phyloP scores from a whole-genome alignment of 1,140 invertebrate species.

The Drosophila insularis region DNA sequence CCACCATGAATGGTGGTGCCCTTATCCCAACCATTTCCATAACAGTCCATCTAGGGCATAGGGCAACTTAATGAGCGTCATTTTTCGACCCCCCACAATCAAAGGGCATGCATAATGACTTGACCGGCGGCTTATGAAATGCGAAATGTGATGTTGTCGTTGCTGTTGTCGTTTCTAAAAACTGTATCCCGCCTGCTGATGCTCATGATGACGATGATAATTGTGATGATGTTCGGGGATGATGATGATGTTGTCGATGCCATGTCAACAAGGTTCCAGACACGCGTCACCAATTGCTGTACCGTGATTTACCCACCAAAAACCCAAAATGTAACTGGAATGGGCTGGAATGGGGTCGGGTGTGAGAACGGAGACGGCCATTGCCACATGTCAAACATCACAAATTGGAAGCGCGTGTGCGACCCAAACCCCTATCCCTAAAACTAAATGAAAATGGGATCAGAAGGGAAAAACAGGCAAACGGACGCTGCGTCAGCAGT shows the following conservation, averaged over 20 bases:
- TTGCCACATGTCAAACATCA: constrained; percentile 38
- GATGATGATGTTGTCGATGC: constrained; percentile 45
- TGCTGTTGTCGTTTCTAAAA: constrained; percentile 8
- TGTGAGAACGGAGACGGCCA: constrained; percentile 10
- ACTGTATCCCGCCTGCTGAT: constrained; percentile 30
- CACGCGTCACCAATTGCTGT: constrained; percentile 70
- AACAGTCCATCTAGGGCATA: constrained; percentile 19
- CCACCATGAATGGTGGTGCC: constrained; percentile 19
- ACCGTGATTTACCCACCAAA: constrained; percentile 51
- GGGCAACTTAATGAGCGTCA: constrained; percentile 57
- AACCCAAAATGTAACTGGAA: constrained; percentile 32
- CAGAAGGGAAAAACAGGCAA: not conserved
- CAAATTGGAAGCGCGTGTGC: constrained; percentile 38
- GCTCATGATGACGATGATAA: constrained; percentile 25
- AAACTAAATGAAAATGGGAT: not conserved
- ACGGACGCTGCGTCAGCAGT: not conserved
- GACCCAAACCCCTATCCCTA: not conserved
- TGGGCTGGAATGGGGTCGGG: constrained; percentile 9
- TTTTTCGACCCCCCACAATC: constrained; percentile 50
- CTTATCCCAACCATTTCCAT: constrained; percentile 14
- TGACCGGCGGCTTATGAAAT: constrained; percentile 70
- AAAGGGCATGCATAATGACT: constrained; percentile 75
- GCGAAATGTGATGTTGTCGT: constrained; percentile 35
- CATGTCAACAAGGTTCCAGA: constrained; percentile 69
- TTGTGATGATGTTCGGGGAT: not conserved